A percentile compares a stretch with the other conserved stretches of the same genome.
phyloP scores from a whole-genome alignment of 2,113 vertebrate genomes.

The Tenebrosternarchus preto region DNA sequence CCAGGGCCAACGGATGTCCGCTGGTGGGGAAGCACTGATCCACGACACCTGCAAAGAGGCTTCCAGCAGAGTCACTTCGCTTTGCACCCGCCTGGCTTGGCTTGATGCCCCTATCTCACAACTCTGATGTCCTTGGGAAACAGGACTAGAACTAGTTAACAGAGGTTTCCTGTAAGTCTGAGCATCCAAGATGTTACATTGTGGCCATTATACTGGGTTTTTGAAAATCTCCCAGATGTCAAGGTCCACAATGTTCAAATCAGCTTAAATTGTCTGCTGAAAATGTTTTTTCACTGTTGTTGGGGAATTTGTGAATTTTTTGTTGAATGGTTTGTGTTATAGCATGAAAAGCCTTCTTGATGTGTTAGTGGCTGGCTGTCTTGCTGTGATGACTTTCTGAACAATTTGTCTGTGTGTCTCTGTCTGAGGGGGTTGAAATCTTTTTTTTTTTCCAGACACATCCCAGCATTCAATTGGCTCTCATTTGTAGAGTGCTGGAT shows the following conservation, averaged over 20 bases:
- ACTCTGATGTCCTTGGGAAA: background rate
- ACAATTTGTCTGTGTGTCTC: constrained; percentile 68
- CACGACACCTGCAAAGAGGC: constrained; percentile 29
- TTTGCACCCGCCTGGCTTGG: constrained; percentile 32
- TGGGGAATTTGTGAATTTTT: background rate
- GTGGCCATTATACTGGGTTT: background rate
- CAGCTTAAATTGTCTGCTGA: no score
- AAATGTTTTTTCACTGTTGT: background rate
- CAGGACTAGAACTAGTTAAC: background rate
- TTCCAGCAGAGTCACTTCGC: constrained; percentile 21
- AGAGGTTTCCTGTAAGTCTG: background rate
- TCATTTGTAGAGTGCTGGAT: constrained; percentile 64
- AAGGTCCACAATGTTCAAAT: no score
- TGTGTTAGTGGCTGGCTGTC: constrained; percentile 49
- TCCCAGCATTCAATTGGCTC: constrained; percentile 59
- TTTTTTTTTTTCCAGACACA: constrained; percentile 41
- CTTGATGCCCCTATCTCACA: background rate
- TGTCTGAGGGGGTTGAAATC: constrained; percentile 52
- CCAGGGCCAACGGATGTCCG: constrained; percentile 27
- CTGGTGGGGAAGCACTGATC: constrained; percentile 24
- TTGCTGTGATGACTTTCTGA: constrained; percentile 60
- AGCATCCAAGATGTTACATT: background rate
- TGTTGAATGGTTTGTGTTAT: constrained; percentile 34
- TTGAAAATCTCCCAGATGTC: no score
- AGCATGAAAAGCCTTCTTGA: constrained; percentile 45